A percentile compares a stretch with the other conserved stretches of the same genome.
phyloP scores from a whole-genome alignment of 2,113 vertebrate genomes.

The Laterallus jamaicensis region DNA sequence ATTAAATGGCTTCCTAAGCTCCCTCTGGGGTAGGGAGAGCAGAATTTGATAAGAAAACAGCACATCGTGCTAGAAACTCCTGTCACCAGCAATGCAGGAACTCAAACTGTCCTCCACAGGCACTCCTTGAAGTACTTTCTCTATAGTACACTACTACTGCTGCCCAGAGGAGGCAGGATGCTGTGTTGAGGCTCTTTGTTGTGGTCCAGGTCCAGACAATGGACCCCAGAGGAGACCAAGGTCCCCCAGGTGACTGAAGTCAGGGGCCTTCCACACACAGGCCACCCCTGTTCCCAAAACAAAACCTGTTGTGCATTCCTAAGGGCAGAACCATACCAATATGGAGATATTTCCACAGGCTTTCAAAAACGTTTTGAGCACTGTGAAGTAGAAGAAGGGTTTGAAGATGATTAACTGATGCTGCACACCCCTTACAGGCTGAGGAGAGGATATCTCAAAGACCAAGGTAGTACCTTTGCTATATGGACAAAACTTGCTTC shows the following conservation, averaged over 20 bases:
- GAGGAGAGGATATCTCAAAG: neutral
- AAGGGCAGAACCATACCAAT: neutral
- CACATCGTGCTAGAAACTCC: neutral
- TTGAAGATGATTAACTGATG: neutral
- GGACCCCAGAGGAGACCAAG: neutral
- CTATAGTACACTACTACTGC: neutral
- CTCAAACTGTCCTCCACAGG: neutral
- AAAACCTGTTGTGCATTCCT: fast-evolving
- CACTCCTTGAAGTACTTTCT: neutral
- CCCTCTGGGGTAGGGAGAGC: neutral
- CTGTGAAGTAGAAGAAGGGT: neutral
- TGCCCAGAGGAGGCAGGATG: neutral
- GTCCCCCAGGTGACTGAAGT: neutral
- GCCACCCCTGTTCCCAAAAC: neutral
- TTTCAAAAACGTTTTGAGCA: neutral
- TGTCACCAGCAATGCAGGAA: neutral
- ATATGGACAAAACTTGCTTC: neutral
- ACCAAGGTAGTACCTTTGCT: neutral
- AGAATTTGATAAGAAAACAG: neutral
- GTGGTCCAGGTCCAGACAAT: neutral
- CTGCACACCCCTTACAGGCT: fast-evolving
- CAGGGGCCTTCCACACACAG: neutral
- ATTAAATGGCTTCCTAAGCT: neutral
- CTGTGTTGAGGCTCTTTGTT: neutral
- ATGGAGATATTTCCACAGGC: neutral